These are phyloP conservation scores for Ditylenchus dipsaci DNA, from an alignment of 1,140 invertebrate species.

Conservation along the genomic window DNA sequence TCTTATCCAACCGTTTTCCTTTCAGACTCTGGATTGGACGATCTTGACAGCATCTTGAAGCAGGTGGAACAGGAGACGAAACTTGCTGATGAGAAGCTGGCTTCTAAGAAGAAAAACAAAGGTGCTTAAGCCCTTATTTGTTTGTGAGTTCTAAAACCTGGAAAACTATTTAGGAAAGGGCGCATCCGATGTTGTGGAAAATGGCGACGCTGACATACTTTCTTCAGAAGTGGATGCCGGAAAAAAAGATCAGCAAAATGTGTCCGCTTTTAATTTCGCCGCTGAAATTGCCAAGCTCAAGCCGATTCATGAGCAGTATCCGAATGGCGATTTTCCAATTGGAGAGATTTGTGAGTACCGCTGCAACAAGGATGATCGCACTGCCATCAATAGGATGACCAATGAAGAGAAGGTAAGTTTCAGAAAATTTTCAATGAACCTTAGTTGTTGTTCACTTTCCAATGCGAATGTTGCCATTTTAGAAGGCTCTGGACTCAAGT, in stretches of 20 bases:
- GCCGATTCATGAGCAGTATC: slow-evolving; percentile 48
- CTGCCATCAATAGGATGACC: slow-evolving; percentile 60
- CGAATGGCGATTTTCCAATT: slow-evolving; percentile 36
- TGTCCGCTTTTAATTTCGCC: slow-evolving; percentile 4
- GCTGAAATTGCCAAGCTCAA: slow-evolving; percentile 38
- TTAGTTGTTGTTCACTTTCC: no score
- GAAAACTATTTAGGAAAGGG: not conserved
- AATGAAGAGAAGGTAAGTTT: slow-evolving; percentile 94
- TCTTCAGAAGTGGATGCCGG: not conserved
- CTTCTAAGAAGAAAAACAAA: slow-evolving; percentile 34
- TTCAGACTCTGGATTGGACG: slow-evolving; percentile 34
- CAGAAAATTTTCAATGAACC: no score
- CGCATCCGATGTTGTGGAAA: not conserved
- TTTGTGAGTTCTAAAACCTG: slow-evolving; percentile 14
- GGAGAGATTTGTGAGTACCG: slow-evolving; percentile 48
- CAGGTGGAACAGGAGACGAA: slow-evolving; percentile 41
- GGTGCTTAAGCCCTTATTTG: slow-evolving; percentile 14
- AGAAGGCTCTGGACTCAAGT: slow-evolving; percentile 64
- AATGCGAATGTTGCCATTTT: no score
- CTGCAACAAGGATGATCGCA: slow-evolving; percentile 43
- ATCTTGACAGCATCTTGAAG: slow-evolving; percentile 39
- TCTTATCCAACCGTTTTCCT: not conserved
- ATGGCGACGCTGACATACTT: not conserved
- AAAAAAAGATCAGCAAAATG: slow-evolving; percentile 9
- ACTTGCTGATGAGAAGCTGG: slow-evolving; percentile 28